Base-by-base conservation (phyloP, 2,113 vertebrate genomes). In the Platichthys flesus region DNA sequence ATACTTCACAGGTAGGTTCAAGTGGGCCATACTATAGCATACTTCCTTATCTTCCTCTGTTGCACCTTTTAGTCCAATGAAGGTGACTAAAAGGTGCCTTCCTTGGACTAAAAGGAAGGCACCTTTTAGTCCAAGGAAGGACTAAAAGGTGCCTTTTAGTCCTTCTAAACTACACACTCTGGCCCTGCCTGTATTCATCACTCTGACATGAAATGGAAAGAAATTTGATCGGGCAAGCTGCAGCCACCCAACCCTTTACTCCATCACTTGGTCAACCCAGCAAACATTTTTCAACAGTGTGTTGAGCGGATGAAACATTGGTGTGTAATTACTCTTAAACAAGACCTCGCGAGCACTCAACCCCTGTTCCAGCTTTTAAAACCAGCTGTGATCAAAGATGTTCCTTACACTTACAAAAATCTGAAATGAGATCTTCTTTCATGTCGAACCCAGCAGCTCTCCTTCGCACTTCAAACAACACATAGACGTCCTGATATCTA, bases 161-260 rank as follows among this genome's bases (percentile, higher is more conserved):
- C 0, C 26, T 49, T 51, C 49, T n/a, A n/a, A 12, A 23, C 20
- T 54, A 6, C 23, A 18, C 24, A 62, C 23, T 60, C 8, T 35
- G 23, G 21, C 20, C 15, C 67, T 16, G 3, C 40, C 26, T 6
- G 2, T 62, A 72, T 73, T 80, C n/a, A 65, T 77, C 64, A 84
- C 59, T 71, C 57, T 73, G 73, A 80, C 69, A 74, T 51, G 60
- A 77, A 65, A 69, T 63, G 56, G 52, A 64, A 49, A 51, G n/a
- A 68, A 64, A 76, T 76, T 21, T 67, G 61, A 84, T 79, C 76
- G 67, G 62, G 16, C 62, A 45, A 45, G 35, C 24, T 13, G 51
- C 28, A 54, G 13, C 42, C 16, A 26, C 54, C 45, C 71, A 35
- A 8, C 31, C 63, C 21, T 67, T 72, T 67, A 71, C 35, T 73